phyloP scores from a whole-genome alignment of 1,140 invertebrate genomes.

The Pinna nobilis region DNA sequence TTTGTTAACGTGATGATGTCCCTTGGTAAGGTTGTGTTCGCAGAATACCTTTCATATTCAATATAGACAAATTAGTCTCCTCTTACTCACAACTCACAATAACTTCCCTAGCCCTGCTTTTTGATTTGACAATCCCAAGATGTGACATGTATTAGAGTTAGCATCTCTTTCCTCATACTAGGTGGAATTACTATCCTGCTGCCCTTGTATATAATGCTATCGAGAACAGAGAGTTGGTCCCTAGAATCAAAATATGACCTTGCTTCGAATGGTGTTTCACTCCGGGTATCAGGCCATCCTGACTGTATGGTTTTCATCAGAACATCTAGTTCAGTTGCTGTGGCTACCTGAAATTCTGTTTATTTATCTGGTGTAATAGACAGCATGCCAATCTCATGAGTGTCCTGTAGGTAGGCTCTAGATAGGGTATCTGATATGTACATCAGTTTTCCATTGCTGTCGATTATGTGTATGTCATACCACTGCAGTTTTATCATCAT shows the following conservation, averaged over 20 bases:
- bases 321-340: constrained; percentile 75
- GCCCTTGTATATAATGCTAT: constrained; percentile 42
- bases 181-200: constrained; percentile 66
- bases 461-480: constrained; percentile 73
- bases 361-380: constrained; percentile 26
- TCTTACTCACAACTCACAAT: no score
- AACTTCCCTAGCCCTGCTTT: constrained; percentile 67
- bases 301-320: constrained; percentile 6
- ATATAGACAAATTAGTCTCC: no score
- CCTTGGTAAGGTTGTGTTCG: no score
- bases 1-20: no score
- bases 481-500: constrained; percentile 71
- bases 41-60: no score
- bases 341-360: constrained; percentile 13
- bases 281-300: constrained; percentile 31
- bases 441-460: constrained; percentile 70
- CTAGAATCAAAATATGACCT: constrained; percentile 35
- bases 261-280: constrained; percentile 15
- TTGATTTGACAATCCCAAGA: constrained; percentile 73
- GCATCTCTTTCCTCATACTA: constrained; percentile 63
- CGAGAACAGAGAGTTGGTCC: constrained; percentile 44
- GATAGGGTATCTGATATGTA: constrained; percentile 67
- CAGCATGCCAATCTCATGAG: constrained; percentile 9
- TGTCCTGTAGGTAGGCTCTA: constrained; percentile 29
- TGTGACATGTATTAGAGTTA: constrained; percentile 73